phyloP scores from a whole-genome alignment of 2,797 vertebrate genomes.

The Hyperoplus lanceolatus region DNA sequence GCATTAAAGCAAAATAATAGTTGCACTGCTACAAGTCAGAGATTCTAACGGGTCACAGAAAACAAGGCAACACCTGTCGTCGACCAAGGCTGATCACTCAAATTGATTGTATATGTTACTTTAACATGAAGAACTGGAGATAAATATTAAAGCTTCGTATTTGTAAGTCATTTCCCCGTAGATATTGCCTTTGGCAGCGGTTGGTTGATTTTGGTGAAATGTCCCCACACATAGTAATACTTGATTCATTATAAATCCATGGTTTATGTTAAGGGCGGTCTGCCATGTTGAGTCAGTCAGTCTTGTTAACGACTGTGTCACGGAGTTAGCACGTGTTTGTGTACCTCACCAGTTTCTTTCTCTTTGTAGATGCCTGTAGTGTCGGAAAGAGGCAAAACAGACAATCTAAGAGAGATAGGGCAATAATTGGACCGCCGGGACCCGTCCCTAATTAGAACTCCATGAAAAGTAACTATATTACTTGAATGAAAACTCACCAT shows the following conservation, averaged over 20 bases:
- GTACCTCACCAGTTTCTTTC: constrained; percentile 49
- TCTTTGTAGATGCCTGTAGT: constrained; percentile 36
- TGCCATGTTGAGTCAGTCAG: constrained; percentile 36
- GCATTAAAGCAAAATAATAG: background rate
- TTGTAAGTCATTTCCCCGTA: background rate
- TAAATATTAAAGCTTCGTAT: background rate
- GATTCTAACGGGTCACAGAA: background rate
- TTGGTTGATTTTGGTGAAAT: background rate
- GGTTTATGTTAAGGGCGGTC: constrained; percentile 22
- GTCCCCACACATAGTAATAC: background rate
- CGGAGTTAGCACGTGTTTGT: constrained; percentile 28
- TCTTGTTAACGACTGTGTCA: constrained; percentile 38
- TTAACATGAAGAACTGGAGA: background rate
- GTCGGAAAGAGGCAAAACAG: constrained; percentile 42
- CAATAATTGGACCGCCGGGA: background rate
- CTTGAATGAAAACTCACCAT: background rate
- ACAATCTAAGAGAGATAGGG: constrained; percentile 19
- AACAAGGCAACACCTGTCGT: background rate
- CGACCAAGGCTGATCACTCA: background rate
- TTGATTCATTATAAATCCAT: background rate
- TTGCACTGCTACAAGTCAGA: background rate
- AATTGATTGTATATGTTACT: background rate
- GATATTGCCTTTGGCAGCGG: background rate
- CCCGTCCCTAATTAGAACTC: background rate
- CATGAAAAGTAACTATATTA: background rate